Conservation (phyloP, 2,113 vertebrate species). For the Rousettus leschenaultii region DNA sequence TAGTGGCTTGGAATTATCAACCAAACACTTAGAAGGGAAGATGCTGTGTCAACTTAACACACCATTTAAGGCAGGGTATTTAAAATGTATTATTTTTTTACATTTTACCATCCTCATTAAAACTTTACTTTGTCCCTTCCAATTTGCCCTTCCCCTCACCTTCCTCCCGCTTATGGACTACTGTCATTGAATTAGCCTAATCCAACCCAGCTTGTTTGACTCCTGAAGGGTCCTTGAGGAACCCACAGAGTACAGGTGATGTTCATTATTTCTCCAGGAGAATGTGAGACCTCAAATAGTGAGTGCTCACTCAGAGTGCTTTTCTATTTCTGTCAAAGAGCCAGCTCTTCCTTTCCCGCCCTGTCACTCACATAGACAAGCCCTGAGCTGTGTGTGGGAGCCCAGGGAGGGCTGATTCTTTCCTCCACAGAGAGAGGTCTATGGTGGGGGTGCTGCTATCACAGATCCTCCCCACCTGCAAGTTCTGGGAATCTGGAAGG, state of each 20-base stretch:
- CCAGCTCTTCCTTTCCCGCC: background rate
- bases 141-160: background rate
- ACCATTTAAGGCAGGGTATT: background rate
- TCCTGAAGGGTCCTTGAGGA: conserved; percentile 6
- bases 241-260: background rate
- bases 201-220: conserved; percentile 12
- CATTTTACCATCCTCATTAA: background rate
- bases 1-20: background rate
- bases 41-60: background rate
- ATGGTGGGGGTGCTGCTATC: background rate
- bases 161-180: background rate
- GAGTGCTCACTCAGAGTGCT: background rate
- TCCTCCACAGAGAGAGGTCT: background rate
- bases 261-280: conserved; percentile 42
- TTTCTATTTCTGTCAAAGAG: conserved; percentile 1
- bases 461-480: background rate
- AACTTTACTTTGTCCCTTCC: background rate
- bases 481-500: background rate
- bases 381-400: background rate
- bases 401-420: background rate
- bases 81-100: background rate
- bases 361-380: background rate
- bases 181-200: conserved; percentile 36
- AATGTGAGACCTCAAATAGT: background rate
- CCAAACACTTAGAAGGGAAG: background rate